Percentiles rank a stretch among this genome's conserved stretches.
These are phyloP conservation scores for Arothron firmamentum DNA, from an alignment of 2,113 vertebrate species.

Conservation along the genomic window DNA sequence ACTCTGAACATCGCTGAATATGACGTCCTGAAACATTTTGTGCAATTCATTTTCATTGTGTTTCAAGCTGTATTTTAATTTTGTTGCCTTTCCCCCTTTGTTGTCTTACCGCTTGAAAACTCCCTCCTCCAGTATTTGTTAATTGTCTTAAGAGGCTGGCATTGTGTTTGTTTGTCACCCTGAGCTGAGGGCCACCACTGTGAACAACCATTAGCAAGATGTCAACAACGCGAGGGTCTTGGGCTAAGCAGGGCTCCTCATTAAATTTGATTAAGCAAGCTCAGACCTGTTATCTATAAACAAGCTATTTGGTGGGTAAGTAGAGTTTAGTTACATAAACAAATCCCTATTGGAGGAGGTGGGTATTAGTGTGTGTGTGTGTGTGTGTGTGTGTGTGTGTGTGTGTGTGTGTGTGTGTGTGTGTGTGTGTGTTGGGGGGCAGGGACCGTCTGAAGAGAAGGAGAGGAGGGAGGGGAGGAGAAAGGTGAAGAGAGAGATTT, in stretches of 20 bases:
- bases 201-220: conserved; percentile 50
- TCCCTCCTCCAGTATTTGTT: conserved; percentile 30
- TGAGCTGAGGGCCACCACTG: conserved; percentile 34
- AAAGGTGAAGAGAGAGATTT: conserved; percentile 30
- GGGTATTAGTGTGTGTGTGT: conserved; percentile 35
- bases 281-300: conserved; percentile 41
- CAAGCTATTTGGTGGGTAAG: conserved; percentile 39
- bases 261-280: conserved; percentile 45
- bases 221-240: conserved; percentile 49
- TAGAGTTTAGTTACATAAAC: conserved; percentile 55
- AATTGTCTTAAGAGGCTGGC: conserved; percentile 22
- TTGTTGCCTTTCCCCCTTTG: neutral
- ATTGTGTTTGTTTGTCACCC: conserved; percentile 31
- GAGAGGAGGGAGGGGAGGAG: conserved; percentile 13
- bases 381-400: conserved; percentile 1
- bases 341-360: conserved; percentile 47
- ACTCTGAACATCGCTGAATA: neutral
- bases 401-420: conserved; percentile 7
- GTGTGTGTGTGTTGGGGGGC: neutral
- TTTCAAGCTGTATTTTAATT: neutral
- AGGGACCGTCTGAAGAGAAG: conserved; percentile 7
- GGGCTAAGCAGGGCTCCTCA: conserved; percentile 31
- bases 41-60: neutral
- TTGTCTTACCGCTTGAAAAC: neutral
- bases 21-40: neutral